Percentiles rank a stretch among this genome's conserved stretches.
Evolutionary conservation across 1,140 invertebrate species (phyloP).

Genomic region (Spodoptera frugiperda): DNA sequence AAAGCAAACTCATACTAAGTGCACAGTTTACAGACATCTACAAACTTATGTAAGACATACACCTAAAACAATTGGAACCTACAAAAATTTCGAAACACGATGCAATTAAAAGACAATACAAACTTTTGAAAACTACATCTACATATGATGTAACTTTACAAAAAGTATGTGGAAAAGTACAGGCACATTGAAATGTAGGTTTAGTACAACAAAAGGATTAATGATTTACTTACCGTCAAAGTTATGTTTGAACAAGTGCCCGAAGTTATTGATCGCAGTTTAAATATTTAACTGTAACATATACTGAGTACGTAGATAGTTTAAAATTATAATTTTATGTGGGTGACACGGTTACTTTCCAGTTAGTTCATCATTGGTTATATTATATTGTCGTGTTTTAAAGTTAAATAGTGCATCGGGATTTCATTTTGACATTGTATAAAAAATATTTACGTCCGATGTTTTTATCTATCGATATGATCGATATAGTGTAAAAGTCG

Average conservation of each 20-base stretch:
- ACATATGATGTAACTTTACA: conserved; percentile 6
- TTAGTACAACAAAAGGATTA: conserved; percentile 32
- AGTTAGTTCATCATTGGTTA: background rate
- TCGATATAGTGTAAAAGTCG: too few species aligned
- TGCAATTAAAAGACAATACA: background rate
- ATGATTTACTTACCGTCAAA: conserved; percentile 40
- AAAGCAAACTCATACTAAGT: too few species aligned
- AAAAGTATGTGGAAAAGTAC: background rate
- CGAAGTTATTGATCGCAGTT: conserved; percentile 10
- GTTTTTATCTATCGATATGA: too few species aligned
- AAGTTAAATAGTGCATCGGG: background rate
- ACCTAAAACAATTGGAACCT: too few species aligned
- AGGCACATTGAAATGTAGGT: background rate
- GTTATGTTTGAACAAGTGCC: conserved; percentile 32
- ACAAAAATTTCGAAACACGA: too few species aligned
- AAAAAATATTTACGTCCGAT: too few species aligned
- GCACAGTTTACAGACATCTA: too few species aligned
- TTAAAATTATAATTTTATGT: conserved; percentile 39
- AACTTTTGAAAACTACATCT: background rate
- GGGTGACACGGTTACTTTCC: conserved; percentile 34
- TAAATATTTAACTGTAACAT: conserved; percentile 11
- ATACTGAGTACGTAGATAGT: background rate
- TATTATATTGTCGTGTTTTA: background rate
- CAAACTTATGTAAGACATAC: too few species aligned
- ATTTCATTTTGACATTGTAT: too few species aligned